phyloP scores from a whole-genome alignment of 92 coral and sea anemone genomes.

The Zoanthus solanderi region DNA sequence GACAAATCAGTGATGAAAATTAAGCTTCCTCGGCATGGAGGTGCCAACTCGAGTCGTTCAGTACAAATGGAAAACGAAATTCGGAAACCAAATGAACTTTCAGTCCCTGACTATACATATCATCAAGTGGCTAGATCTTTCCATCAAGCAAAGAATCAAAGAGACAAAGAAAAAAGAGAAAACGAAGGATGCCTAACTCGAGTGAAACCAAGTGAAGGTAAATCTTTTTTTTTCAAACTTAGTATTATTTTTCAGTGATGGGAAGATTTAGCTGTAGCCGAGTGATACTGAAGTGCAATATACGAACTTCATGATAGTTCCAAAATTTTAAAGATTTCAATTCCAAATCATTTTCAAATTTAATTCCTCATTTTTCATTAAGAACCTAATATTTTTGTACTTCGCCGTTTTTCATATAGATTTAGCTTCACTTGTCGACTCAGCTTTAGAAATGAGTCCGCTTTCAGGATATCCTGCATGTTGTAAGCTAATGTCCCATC shows the following conservation, averaged over 20 bases:
- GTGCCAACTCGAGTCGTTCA: background rate
- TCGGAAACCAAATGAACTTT: background rate
- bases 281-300: background rate
- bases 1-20: conserved; percentile 45
- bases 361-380: no score
- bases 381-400: no score
- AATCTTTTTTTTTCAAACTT: background rate
- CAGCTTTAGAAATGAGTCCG: no score
- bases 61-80: background rate
- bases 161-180: background rate
- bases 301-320: no score
- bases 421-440: no score
- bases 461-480: no score
- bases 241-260: background rate
- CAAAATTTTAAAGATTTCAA: no score
- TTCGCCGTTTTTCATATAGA: no score
- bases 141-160: background rate
- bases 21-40: conserved; percentile 25
- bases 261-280: background rate
- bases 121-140: background rate
- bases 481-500: no score
- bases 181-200: background rate
- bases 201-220: conserved; percentile 27
- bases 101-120: background rate
- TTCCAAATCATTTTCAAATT: no score